Evolutionary conservation across 2,113 vertebrate genomes (phyloP), one percentile per base, ranked within the genome.

Genomic region (Tapirus terrestris): DNA sequence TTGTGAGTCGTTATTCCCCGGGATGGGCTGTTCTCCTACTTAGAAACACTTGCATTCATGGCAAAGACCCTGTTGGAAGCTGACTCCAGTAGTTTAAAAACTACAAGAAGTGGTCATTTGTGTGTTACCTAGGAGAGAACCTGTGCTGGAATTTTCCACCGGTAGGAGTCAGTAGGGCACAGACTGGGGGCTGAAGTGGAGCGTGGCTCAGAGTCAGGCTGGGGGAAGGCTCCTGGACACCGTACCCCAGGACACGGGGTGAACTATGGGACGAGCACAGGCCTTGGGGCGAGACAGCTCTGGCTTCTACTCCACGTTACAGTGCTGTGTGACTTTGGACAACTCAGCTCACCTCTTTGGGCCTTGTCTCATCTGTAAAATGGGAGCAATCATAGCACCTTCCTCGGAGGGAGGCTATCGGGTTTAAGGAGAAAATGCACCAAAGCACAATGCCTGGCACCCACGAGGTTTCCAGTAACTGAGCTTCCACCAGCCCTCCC

Each of bases 291-390:
- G 0, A 86, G 36, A 63, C 14, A 43, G 67, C 27, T 51, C 77
- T 61, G 73, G 51, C 36, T 91, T 94, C 81, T 48, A 7, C 48
- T 39, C 67, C 73, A 12, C 3, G 4, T 21, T 17, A n/a, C 10
- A 3, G 23, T 12, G 89, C 96, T 91, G 12, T 75, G 84, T 91
- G 79, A 51, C 61, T 90, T 73, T 31, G 10, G 48, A 25, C 17
- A 58, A 84, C 29, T 85, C 86, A 58, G 16, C 45, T 75, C 14
- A 31, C 45, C 70, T 85, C 51, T 86, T 73, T 82, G 84, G 75
- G 48, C 39, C 56, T 87, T 48, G 88, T 13, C 43, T 51, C 58
- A 56, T 73, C 25, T 68, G 18, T 53, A 45, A 86, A 86, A 68
- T 65, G 68, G n/a, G 3, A 23, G 27, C 29, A 20, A 76, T 75